Percentiles rank a stretch among this genome's conserved stretches.
Conservation (phyloP, 2,113 vertebrate genomes). For the Circaetus cinerascens region DNA sequence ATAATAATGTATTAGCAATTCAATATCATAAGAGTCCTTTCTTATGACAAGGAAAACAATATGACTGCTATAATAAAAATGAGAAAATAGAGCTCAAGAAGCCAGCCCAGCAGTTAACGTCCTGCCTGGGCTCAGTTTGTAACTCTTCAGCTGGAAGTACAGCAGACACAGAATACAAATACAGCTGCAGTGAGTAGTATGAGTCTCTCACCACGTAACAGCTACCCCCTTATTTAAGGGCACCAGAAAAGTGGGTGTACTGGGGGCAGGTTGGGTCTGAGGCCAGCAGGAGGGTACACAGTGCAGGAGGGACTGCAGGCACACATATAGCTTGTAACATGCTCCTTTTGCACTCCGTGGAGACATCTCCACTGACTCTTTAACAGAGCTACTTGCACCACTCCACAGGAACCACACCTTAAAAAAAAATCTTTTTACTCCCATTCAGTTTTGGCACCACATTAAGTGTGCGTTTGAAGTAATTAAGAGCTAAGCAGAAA, state of each 20-base stretch:
- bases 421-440: neutral
- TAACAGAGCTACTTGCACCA: neutral
- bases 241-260: neutral
- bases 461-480: fast-evolving
- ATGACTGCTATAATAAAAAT: neutral
- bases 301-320: neutral
- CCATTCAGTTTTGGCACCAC: neutral
- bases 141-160: neutral
- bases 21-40: neutral
- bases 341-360: neutral
- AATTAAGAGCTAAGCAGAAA: neutral
- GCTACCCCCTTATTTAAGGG: neutral
- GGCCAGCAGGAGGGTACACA: fast-evolving
- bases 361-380: neutral
- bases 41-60: neutral
- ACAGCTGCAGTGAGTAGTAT: neutral
- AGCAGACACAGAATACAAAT: neutral
- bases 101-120: neutral
- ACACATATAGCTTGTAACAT: neutral
- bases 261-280: neutral
- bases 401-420: neutral
- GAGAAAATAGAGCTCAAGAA: neutral
- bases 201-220: neutral
- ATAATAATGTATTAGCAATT: neutral
- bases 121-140: neutral